phyloP scores from a whole-genome alignment of 2,888 invertebrate species.

The Athetis lepigone region DNA sequence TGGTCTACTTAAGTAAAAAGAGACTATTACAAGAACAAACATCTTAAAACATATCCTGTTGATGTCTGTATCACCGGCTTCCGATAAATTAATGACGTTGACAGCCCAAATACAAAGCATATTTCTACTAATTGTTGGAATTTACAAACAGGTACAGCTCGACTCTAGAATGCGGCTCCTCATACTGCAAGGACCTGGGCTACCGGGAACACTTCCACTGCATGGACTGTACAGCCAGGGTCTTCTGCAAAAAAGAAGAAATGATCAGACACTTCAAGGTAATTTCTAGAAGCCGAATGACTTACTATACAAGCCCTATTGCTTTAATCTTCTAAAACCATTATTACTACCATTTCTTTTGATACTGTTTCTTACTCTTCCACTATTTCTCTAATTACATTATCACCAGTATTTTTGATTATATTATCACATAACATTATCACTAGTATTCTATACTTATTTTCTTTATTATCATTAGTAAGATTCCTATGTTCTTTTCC shows the following conservation, averaged over 20 bases:
- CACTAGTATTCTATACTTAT: background rate
- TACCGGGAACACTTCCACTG: conserved; percentile 99
- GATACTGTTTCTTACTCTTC: background rate
- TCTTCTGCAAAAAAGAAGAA: conserved; percentile 99
- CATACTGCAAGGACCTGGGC: conserved; percentile 96
- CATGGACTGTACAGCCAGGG: conserved; percentile 93
- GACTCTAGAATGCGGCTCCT: conserved; percentile 95
- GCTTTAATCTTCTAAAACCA: too few relatives aligned
- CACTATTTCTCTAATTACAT: background rate
- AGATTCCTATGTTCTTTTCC: background rate
- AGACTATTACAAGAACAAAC: background rate
- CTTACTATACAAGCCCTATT: too few relatives aligned
- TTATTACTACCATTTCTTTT: too few relatives aligned
- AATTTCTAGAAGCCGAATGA: conserved; percentile 4
- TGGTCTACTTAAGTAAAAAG: too few relatives aligned
- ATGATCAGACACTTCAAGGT: conserved; percentile 98
- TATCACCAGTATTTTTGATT: too few relatives aligned
- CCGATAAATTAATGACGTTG: background rate
- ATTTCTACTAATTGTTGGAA: conserved; percentile 1
- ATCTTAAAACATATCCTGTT: background rate
- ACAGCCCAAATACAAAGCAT: background rate
- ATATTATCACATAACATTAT: too few relatives aligned
- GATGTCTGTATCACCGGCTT: background rate
- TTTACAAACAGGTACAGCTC: conserved; percentile 91
- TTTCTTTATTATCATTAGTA: background rate